A percentile compares a stretch with the other conserved stretches of the same genome.
These are phyloP conservation scores for Rutilus rutilus DNA, from an alignment of 2,113 vertebrate species.

Conservation along the genomic window DNA sequence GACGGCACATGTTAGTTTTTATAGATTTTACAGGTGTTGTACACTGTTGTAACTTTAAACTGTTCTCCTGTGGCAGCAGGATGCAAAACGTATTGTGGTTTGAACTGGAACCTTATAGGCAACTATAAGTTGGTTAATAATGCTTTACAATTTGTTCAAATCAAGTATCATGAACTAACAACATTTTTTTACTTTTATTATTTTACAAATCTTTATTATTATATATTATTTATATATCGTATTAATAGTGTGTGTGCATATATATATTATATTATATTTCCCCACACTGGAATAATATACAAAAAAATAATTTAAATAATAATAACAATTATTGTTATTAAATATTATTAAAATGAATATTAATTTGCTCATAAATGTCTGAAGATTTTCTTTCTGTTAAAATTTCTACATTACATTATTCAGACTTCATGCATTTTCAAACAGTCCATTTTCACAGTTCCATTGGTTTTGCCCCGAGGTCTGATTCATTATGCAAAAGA, in stretches of 20 bases:
- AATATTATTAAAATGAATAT: no score
- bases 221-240: neutral
- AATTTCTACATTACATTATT: neutral
- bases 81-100: neutral
- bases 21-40: neutral
- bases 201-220: neutral
- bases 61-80: neutral
- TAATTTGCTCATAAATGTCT: neutral
- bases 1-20: neutral
- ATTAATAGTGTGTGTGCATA: neutral
- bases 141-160: neutral
- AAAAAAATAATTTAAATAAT: no score
- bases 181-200: no score
- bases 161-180: neutral
- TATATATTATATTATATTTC: no score
- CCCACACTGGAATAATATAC: no score
- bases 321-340: no score
- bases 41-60: neutral
- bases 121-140: neutral
- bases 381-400: neutral
- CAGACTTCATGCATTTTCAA: neutral
- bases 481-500: conserved; percentile 33
- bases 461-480: neutral
- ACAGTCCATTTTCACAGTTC: neutral
- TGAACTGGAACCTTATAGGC: neutral